These are phyloP conservation scores for Sesia apiformis DNA, from an alignment of 2,888 invertebrate species.

Conservation along the genomic window DNA sequence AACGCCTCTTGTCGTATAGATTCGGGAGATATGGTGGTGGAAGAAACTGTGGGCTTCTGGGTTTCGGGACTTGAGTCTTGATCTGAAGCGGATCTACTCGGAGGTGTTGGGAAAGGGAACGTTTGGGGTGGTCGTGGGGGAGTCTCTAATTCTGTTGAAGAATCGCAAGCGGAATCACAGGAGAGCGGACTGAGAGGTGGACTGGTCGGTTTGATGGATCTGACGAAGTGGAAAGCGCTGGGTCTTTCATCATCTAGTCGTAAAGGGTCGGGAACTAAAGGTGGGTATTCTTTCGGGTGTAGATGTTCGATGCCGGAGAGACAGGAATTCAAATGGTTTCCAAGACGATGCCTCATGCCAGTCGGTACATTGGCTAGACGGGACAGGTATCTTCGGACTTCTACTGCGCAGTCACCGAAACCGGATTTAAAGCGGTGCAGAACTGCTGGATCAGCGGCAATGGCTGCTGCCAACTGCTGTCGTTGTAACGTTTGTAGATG, in stretches of 20 bases:
- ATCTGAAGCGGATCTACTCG: slow-evolving; percentile 74
- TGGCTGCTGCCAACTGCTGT: slow-evolving; percentile 88
- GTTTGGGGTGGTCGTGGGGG: slow-evolving; percentile 63
- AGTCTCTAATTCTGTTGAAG: slow-evolving; percentile 68
- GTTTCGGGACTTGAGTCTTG: slow-evolving; percentile 68
- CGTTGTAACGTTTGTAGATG: slow-evolving; percentile 92
- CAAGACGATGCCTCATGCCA: slow-evolving; percentile 76
- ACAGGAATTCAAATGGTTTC: slow-evolving; percentile 78
- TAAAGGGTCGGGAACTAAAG: slow-evolving; percentile 73
- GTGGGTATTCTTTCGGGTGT: slow-evolving; percentile 54
- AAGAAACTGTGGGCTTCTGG: slow-evolving; percentile 66
- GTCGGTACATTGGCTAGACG: slow-evolving; percentile 77
- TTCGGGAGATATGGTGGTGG: slow-evolving; percentile 70
- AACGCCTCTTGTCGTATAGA: slow-evolving; percentile 43
- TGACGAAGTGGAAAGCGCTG: slow-evolving; percentile 61
- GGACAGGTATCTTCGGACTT: slow-evolving; percentile 82
- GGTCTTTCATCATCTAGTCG: slow-evolving; percentile 58
- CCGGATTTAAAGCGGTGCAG: slow-evolving; percentile 90
- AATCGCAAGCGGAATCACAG: slow-evolving; percentile 80
- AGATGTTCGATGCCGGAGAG: slow-evolving; percentile 71
- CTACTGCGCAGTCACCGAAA: slow-evolving; percentile 91
- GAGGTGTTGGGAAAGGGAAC: slow-evolving; percentile 73
- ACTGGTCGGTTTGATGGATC: slow-evolving; percentile 67
- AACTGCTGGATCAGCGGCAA: slow-evolving; percentile 88
- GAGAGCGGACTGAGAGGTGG: slow-evolving; percentile 83